These are phyloP conservation scores for Poecile montanus DNA, from an alignment of 2,797 vertebrate species.

Conservation along the genomic window DNA sequence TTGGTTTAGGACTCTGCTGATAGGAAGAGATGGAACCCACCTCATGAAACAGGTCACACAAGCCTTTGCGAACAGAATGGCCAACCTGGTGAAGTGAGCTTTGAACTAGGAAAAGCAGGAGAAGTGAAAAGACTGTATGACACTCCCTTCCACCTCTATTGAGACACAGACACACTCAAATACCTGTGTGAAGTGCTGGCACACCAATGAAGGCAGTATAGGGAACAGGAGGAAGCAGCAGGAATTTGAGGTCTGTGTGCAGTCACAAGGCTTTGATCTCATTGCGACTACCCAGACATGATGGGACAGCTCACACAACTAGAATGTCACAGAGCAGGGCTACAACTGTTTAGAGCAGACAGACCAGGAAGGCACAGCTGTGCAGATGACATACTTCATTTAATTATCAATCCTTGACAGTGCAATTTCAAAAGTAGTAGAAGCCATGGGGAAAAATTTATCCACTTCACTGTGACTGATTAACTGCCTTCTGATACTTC, in stretches of 20 bases:
- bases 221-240: background rate
- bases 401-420: background rate
- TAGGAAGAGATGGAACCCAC: background rate
- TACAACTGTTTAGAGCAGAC: background rate
- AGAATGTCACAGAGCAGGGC: background rate
- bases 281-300: background rate
- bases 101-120: background rate
- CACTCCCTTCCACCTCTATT: background rate
- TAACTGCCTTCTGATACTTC: background rate
- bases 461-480: background rate
- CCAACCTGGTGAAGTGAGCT: background rate
- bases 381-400: background rate
- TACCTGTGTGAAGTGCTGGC: background rate
- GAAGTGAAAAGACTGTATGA: background rate
- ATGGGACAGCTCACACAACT: background rate
- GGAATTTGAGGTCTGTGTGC: background rate
- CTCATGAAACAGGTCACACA: background rate
- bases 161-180: background rate
- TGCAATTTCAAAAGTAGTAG: background rate
- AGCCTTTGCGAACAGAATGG: background rate
- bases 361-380: background rate
- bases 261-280: background rate
- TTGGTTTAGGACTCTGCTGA: background rate
- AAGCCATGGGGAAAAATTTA: background rate
- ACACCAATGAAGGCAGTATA: background rate